phyloP scores from a whole-genome alignment of 2,797 vertebrate genomes.

The Diceros bicornis region DNA sequence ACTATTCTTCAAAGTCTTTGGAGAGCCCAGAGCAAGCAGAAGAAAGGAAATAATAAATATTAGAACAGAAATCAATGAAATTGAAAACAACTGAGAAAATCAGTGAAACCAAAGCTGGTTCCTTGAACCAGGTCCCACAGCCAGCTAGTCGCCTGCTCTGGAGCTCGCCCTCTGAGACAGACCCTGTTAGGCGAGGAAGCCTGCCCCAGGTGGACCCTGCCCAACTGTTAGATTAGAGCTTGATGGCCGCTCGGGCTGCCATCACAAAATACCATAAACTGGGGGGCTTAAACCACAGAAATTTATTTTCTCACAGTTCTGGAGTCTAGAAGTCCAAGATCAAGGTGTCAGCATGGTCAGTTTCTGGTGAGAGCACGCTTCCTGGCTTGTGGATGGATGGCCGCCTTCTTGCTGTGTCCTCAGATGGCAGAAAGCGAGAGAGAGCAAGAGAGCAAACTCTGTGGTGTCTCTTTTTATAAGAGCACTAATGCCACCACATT shows the following conservation, averaged over 20 bases:
- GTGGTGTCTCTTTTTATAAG: not conserved
- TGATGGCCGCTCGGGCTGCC: not conserved
- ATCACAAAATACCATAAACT: not conserved
- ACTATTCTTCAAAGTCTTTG: not conserved
- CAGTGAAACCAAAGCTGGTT: not conserved
- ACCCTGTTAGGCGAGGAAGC: not conserved
- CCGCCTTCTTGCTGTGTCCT: not conserved
- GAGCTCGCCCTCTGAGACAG: not conserved
- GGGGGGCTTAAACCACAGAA: not conserved
- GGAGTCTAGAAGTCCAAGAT: not conserved
- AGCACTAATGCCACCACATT: not conserved
- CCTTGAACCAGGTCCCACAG: not conserved
- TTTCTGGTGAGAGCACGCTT: not conserved
- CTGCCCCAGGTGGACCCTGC: not conserved
- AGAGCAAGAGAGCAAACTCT: not conserved
- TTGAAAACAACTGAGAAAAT: not conserved
- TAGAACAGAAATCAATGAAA: slow-evolving; percentile 15
- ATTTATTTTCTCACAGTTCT: not conserved
- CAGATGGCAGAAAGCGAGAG: not conserved
- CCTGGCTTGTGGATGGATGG: not conserved
- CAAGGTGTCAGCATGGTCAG: not conserved
- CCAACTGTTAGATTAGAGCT: not conserved
- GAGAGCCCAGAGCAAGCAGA: not conserved
- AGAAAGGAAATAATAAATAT: slow-evolving; percentile 19
- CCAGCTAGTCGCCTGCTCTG: not conserved